Conservation (phyloP, 2,888 invertebrate species). For the Meandrusa payeni region DNA sequence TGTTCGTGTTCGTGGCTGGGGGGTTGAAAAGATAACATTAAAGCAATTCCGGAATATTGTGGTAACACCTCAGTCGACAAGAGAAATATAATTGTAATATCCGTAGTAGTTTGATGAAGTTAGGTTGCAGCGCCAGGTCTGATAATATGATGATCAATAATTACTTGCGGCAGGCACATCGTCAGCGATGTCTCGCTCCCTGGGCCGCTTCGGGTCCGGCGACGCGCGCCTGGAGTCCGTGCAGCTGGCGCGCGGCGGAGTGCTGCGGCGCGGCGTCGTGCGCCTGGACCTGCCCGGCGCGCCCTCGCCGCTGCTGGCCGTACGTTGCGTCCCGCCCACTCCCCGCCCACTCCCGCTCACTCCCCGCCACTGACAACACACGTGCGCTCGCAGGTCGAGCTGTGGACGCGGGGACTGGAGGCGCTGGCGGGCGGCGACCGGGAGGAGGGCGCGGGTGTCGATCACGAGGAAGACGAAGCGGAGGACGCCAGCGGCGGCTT, state of each 20-base stretch:
- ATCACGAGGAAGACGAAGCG: slow-evolving; percentile 27
- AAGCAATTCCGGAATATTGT: no score
- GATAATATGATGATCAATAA: no score
- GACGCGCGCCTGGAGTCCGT: slow-evolving; percentile 44
- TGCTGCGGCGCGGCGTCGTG: slow-evolving; percentile 53
- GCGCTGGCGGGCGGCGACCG: slow-evolving; percentile 32
- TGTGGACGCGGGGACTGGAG: slow-evolving; percentile 50
- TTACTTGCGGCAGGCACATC: slow-evolving; percentile 35
- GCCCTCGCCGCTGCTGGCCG: slow-evolving; percentile 32
- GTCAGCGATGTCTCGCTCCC: slow-evolving; percentile 43
- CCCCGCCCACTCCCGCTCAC: no score
- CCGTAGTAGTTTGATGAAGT: slow-evolving; percentile 12
- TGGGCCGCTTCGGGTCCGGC: slow-evolving; percentile 40
- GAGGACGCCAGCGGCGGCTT: slow-evolving; percentile 44
- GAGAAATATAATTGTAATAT: no score
- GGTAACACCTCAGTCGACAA: no score
- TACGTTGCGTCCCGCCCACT: no score
- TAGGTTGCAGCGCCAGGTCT: neutral
- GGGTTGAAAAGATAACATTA: no score
- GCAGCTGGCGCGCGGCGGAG: slow-evolving; percentile 50
- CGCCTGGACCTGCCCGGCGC: slow-evolving; percentile 33
- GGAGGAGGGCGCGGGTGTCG: slow-evolving; percentile 25
- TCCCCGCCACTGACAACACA: no score
- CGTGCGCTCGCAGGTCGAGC: slow-evolving; percentile 45
- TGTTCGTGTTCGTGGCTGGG: no score